These are phyloP conservation scores for Yoshiicerus persimilis DNA, from an alignment of 1,140 invertebrate genomes.

Conservation along the genomic window DNA sequence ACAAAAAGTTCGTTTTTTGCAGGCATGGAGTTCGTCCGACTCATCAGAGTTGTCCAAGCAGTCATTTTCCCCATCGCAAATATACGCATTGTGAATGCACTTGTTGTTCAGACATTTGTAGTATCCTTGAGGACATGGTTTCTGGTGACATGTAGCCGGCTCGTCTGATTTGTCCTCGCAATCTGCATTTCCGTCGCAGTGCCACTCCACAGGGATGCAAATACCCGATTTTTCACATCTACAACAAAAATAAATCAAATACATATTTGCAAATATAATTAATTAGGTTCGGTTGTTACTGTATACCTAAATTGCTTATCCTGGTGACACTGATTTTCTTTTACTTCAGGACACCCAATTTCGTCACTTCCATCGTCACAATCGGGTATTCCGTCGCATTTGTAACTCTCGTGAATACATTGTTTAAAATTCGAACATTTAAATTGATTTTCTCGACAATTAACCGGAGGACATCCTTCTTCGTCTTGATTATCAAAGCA, in stretches of 20 bases:
- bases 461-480: slow-evolving; percentile 90
- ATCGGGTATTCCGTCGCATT: slow-evolving; percentile 84
- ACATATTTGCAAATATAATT: slow-evolving; percentile 14
- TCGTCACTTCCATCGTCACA: slow-evolving; percentile 65
- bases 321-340: slow-evolving; percentile 76
- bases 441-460: slow-evolving; percentile 89
- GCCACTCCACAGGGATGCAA: slow-evolving; percentile 90
- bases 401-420: slow-evolving; percentile 89
- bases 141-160: slow-evolving; percentile 71
- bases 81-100: slow-evolving; percentile 90
- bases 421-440: slow-evolving; percentile 88
- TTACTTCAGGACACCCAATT: slow-evolving; percentile 47
- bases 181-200: slow-evolving; percentile 72
- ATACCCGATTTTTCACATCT: slow-evolving; percentile 72
- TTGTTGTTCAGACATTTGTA: slow-evolving; percentile 84
- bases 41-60: slow-evolving; percentile 62
- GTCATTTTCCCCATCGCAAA: slow-evolving; percentile 94
- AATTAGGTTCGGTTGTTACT: not conserved
- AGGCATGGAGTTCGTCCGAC: slow-evolving; percentile 72
- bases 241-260: not conserved
- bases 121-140: slow-evolving; percentile 60
- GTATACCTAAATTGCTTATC: slow-evolving; percentile 79
- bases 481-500: slow-evolving; percentile 98
- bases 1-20: slow-evolving; percentile 62
- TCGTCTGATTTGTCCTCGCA: slow-evolving; percentile 72